Base-by-base conservation (phyloP, 2,888 invertebrate genomes). In the Saturnia pavonia region DNA sequence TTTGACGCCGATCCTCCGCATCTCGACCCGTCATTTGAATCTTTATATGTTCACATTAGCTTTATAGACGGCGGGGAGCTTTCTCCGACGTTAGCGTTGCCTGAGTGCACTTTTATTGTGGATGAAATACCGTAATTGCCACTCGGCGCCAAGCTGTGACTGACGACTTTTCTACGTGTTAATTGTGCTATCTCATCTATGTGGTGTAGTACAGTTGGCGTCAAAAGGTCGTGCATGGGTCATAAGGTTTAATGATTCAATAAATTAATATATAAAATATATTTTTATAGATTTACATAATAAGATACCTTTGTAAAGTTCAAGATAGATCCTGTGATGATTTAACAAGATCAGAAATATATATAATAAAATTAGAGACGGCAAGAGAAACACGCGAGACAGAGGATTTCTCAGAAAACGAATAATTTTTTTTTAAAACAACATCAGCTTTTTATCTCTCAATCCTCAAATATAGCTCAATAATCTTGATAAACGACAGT, bases 401-500 rank as follows among this genome's bases (percentile, higher is more conserved):
- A 67, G 34, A 42, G 48, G 12, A 27, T 67, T 67, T 63, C 73
- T 81, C 76, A 84, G 85, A 86, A 86, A 88, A 85, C 85, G 80
- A 72, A 70, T 84, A 80, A 54, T 91, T 88, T 89, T 89, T n/a
- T 91, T 90, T 88, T 90, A 86, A 92, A 92, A 93, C 91, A 93
- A 91, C 91, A n/a, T n/a, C n/a, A 85, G 86, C 89, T 88, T 88
- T 89, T 89, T 90, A 90, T 91, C 90, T 90, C 90, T 90, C 89
- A 88, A 91, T 91, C 87, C 89, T 87, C 87, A 83, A 88, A 89
- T 27, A 60, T 60, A 60, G 27, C 88, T 88, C 86, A 84, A 89
- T 92, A 93, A 92, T 92, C 92, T 89, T 93, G 93, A 92, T 91
- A 93, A 93, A 92, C 92, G 88, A 91, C 88, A 90, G 92, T 92